Conservation (phyloP, 1,140 invertebrate species). For the Conus ventricosus region DNA sequence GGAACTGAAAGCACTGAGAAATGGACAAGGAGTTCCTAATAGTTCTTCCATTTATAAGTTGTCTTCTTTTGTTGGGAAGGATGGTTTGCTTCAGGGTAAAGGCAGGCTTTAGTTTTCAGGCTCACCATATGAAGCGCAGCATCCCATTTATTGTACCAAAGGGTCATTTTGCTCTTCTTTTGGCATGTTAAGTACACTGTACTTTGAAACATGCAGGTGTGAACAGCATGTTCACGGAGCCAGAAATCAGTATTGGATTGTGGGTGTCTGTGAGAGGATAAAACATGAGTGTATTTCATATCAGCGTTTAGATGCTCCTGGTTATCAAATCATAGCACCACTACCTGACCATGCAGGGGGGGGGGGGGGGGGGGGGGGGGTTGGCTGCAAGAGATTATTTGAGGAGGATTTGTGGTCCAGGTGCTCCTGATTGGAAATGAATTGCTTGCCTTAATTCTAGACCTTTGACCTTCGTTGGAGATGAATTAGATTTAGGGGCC, state of each 20-base stretch:
- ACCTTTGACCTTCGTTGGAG: background rate
- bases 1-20: too few relatives aligned
- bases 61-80: slow-evolving; percentile 8
- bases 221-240: background rate
- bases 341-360: slow-evolving; percentile 12
- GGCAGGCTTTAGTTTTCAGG: background rate
- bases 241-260: slow-evolving; percentile 26
- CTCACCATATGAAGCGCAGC: slow-evolving; percentile 4
- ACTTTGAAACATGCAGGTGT: background rate
- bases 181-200: background rate
- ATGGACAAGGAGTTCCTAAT: too few relatives aligned
- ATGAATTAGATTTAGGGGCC: background rate
- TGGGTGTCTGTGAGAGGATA: background rate
- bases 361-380: background rate
- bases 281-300: background rate
- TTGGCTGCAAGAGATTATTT: background rate
- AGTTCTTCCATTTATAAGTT: background rate
- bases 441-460: slow-evolving; percentile 11
- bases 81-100: slow-evolving; percentile 2
- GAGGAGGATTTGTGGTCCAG: background rate
- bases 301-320: slow-evolving; percentile 6
- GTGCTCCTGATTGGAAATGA: background rate
- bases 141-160: slow-evolving; percentile 25
- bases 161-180: slow-evolving; percentile 11
- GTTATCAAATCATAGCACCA: slow-evolving; percentile 7